phyloP scores from a whole-genome alignment of 2,888 invertebrate species.

The Notocelia uddmanniana region DNA sequence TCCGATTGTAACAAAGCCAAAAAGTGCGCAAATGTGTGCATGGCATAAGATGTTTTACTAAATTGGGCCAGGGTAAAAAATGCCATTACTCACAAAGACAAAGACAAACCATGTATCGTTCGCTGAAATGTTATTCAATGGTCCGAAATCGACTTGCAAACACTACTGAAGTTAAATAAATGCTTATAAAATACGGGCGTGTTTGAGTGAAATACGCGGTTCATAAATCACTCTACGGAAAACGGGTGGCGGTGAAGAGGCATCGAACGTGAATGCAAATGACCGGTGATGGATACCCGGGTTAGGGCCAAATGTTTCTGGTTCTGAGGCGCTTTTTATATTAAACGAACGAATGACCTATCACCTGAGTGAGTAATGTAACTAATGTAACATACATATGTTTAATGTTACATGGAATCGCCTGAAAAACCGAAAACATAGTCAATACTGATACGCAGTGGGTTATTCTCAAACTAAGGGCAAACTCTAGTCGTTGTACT shows the following conservation, averaged over 20 bases:
- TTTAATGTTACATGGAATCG: background rate
- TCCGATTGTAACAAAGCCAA: background rate
- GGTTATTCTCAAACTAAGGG: too few relatives aligned
- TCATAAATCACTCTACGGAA: constrained; percentile 18
- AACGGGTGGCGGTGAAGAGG: constrained; percentile 13
- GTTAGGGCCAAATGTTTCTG: constrained; percentile 8
- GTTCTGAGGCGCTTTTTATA: constrained; percentile 6
- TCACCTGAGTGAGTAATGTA: background rate
- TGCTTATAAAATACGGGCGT: constrained; percentile 33
- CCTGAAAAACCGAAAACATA: background rate
- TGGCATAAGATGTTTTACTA: background rate
- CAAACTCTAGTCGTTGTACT: too few relatives aligned
- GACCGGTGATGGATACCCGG: constrained; percentile 32
- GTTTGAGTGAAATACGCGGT: constrained; percentile 36
- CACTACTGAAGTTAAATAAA: constrained; percentile 32
- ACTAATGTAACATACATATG: background rate
- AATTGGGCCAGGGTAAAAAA: constrained; percentile 10
- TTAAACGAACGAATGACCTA: constrained; percentile 5
- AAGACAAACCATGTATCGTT: constrained; percentile 9
- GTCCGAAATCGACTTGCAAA: constrained; percentile 28
- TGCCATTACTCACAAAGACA: background rate
- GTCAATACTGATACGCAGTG: background rate
- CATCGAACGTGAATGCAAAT: constrained; percentile 33
- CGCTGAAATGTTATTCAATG: constrained; percentile 18
- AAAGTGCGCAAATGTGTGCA: too few relatives aligned